phyloP scores from a whole-genome alignment of 2,888 invertebrate species.

The Gymnocheta viridis region DNA sequence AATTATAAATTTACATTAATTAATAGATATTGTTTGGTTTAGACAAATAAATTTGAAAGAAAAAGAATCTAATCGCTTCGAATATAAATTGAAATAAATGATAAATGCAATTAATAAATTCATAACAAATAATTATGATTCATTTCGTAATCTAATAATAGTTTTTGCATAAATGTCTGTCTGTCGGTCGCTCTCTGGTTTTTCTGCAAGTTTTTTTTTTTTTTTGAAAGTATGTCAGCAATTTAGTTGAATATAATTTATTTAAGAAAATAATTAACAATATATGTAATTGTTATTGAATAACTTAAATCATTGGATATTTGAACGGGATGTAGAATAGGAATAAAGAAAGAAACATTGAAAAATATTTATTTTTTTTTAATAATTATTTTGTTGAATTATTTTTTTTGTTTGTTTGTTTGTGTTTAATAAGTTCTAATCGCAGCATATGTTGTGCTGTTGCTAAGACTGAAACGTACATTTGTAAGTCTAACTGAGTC shows the following conservation, averaged over 20 bases:
- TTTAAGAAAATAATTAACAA: constrained; percentile 27
- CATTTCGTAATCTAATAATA: constrained; percentile 27
- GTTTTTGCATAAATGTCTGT: constrained; percentile 8
- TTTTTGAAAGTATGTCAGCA: constrained; percentile 65
- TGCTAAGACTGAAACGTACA: not conserved
- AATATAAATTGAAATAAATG: constrained; percentile 9
- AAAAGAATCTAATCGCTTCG: constrained; percentile 39
- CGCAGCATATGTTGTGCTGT: not conserved
- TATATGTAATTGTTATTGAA: constrained; percentile 38
- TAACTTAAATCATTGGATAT: not conserved
- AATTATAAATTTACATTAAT: constrained; percentile 29
- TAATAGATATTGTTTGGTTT: not conserved
- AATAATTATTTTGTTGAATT: not conserved
- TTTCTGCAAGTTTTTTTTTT: constrained; percentile 6
- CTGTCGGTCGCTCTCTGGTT: too few relatives aligned
- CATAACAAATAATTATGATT: constrained; percentile 53
- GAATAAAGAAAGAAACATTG: not conserved
- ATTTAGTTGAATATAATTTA: constrained; percentile 25
- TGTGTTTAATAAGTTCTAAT: constrained; percentile 6
- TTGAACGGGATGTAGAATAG: constrained; percentile 49
- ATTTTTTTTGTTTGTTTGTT: too few relatives aligned
- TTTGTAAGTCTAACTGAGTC: too few relatives aligned
- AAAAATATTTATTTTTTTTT: not conserved
- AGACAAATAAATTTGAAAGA: not conserved
- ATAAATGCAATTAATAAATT: constrained; percentile 42